Conservation (phyloP, 2,797 vertebrate genomes). For the Hozukius guyotensis region DNA sequence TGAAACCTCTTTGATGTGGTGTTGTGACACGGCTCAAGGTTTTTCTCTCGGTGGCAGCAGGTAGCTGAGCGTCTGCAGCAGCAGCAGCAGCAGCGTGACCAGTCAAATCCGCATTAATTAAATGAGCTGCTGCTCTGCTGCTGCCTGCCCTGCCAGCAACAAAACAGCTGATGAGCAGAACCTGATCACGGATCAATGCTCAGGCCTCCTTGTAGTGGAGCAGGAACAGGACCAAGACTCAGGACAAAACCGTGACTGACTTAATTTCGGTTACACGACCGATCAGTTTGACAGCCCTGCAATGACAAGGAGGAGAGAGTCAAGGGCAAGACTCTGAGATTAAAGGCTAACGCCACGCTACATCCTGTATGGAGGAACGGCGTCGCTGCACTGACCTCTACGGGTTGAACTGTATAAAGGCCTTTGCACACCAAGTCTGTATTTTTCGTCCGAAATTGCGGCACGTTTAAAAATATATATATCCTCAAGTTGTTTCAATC, state of each 20-base stretch:
- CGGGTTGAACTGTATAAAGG: neutral
- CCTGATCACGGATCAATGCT: slow-evolving; percentile 69
- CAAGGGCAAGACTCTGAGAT: slow-evolving; percentile 46
- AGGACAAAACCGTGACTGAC: slow-evolving; percentile 44
- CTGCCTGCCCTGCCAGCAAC: slow-evolving; percentile 45
- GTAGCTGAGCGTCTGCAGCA: slow-evolving; percentile 46
- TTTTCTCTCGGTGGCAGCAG: slow-evolving; percentile 25
- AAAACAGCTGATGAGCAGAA: slow-evolving; percentile 74
- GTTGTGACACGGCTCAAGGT: slow-evolving; percentile 49
- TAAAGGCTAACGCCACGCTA: slow-evolving; percentile 3
- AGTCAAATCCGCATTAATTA: slow-evolving; percentile 65
- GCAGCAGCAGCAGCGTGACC: slow-evolving; percentile 51
- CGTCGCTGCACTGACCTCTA: slow-evolving; percentile 36
- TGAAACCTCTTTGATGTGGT: slow-evolving; percentile 52
- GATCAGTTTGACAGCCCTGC: slow-evolving; percentile 50
- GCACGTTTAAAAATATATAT: too few species aligned
- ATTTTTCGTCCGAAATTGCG: too few species aligned
- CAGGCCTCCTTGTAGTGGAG: slow-evolving; percentile 42
- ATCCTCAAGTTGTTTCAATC: too few species aligned
- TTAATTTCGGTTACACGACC: slow-evolving; percentile 54
- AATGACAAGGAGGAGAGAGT: slow-evolving; percentile 21
- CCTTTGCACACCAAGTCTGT: too few species aligned
- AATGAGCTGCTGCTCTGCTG: slow-evolving; percentile 55
- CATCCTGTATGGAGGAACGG: neutral
- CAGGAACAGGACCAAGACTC: slow-evolving; percentile 10